phyloP scores from a whole-genome alignment of 2,888 invertebrate species.

The Lochmaea capreae region DNA sequence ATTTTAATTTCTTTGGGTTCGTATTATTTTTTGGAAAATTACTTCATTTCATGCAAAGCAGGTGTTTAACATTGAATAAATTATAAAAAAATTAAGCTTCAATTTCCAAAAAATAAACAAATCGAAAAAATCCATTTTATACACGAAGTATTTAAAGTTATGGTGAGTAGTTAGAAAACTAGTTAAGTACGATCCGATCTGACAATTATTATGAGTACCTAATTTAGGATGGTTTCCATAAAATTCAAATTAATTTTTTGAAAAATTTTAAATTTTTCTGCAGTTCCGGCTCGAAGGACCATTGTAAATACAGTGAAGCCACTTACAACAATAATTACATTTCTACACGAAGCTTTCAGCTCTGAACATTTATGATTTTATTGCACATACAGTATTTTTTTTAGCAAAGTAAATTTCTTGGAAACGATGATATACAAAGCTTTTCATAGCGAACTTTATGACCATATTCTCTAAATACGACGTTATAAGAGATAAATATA shows the following conservation, averaged over 20 bases:
- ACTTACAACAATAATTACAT: not conserved
- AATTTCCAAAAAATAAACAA: constrained; percentile 11
- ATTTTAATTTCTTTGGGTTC: constrained; percentile 5
- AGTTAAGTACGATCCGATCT: constrained; percentile 26
- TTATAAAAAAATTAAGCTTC: not conserved
- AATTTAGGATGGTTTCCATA: not conserved
- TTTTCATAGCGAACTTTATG: constrained; percentile 1
- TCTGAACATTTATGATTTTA: not conserved
- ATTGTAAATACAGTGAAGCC: not conserved
- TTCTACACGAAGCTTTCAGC: not conserved
- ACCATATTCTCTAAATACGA: constrained; percentile 42
- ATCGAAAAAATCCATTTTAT: constrained; percentile 16
- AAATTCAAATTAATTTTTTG: not conserved
- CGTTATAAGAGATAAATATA: constrained; percentile 46
- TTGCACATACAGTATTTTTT: not conserved
- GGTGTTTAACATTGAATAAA: not conserved
- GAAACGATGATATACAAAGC: not conserved
- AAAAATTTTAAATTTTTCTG: not conserved
- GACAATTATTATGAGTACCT: not conserved
- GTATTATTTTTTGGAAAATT: constrained; percentile 9
- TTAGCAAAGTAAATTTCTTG: not conserved
- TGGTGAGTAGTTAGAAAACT: not conserved
- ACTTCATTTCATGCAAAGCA: not conserved
- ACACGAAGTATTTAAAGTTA: constrained; percentile 26
- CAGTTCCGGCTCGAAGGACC: not conserved